Conservation (phyloP, 2,113 vertebrate species). For the Calidris pugnax region DNA sequence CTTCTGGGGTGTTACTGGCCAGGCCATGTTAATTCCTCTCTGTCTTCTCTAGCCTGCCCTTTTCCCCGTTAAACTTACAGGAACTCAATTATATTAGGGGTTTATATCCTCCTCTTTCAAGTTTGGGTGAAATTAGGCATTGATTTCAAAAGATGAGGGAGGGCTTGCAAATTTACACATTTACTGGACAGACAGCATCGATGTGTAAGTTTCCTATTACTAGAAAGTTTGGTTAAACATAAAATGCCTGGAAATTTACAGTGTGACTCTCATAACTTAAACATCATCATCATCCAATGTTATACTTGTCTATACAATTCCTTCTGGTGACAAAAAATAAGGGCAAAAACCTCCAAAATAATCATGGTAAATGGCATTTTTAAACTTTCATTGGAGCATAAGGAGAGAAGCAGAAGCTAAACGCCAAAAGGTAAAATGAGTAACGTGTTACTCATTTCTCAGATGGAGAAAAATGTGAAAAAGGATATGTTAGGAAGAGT, state of each 20-base stretch:
- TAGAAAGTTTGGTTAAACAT: neutral
- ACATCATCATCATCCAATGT: neutral
- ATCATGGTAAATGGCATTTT: neutral
- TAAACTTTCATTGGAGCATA: neutral
- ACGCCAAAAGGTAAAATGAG: neutral
- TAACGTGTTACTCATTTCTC: neutral
- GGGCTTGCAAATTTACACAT: neutral
- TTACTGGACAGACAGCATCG: neutral
- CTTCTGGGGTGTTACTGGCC: neutral
- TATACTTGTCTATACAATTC: neutral
- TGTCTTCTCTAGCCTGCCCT: neutral
- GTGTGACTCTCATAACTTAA: neutral
- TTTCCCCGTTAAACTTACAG: neutral
- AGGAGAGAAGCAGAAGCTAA: neutral
- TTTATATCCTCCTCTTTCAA: neutral
- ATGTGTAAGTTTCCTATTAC: neutral
- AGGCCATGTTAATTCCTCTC: fast-evolving
- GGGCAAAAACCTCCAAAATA: fast-evolving
- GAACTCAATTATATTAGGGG: neutral
- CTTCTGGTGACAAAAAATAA: neutral
- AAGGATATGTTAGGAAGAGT: neutral
- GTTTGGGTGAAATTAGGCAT: neutral
- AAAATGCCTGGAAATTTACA: neutral
- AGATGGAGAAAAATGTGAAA: neutral
- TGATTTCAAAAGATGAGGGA: neutral